Evolutionary conservation across 1,140 invertebrate genomes (phyloP).

Genomic region (Parasteatoda tepidariorum): DNA sequence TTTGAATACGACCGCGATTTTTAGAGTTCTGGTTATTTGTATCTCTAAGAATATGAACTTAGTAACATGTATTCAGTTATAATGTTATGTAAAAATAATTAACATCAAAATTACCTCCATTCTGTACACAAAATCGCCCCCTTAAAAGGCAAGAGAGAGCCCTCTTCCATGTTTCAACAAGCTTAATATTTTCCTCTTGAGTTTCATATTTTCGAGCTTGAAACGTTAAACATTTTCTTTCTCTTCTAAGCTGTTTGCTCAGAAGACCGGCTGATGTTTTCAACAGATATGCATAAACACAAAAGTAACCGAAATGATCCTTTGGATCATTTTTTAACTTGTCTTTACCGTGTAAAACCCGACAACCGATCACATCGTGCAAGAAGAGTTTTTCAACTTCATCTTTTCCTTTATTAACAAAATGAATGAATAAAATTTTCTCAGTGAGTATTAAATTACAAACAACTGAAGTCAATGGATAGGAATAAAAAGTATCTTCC

Average conservation of each 20-base stretch:
- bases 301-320: conserved; percentile 74
- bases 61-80: too few species aligned
- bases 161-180: conserved; percentile 84
- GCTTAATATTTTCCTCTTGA: conserved; percentile 85
- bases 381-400: conserved; percentile 31
- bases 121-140: conserved; percentile 21
- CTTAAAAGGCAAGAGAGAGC: conserved; percentile 78
- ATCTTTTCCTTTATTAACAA: conserved; percentile 5
- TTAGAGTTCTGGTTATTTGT: too few species aligned
- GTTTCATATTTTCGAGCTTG: conserved; percentile 82
- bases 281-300: conserved; percentile 85
- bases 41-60: too few species aligned
- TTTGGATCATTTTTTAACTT: conserved; percentile 6
- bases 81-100: too few species aligned
- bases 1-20: too few species aligned
- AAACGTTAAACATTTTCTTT: conserved; percentile 78
- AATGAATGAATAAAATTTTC: conserved; percentile 14
- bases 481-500: conserved; percentile 41
- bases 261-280: conserved; percentile 73
- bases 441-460: conserved; percentile 41
- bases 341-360: conserved; percentile 57
- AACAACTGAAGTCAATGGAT: conserved; percentile 29
- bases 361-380: conserved; percentile 67
- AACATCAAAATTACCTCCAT: too few species aligned
- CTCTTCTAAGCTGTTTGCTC: conserved; percentile 75